These are phyloP conservation scores for Platorchestia sp. DNA, from an alignment of 1,140 invertebrate species.

Conservation along the genomic window DNA sequence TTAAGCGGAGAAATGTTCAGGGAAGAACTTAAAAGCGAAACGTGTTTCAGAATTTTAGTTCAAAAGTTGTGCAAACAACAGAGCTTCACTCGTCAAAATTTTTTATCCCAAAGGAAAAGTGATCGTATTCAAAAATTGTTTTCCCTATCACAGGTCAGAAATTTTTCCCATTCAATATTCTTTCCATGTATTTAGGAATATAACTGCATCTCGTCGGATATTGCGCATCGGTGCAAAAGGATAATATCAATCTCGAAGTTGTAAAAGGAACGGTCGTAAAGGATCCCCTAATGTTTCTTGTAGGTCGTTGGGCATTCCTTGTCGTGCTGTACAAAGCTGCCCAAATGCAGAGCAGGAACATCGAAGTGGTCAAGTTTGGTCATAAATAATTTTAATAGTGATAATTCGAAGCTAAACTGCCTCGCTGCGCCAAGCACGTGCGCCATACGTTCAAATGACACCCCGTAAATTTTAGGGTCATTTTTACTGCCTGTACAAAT, in stretches of 20 bases:
- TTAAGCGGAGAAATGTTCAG: too few species aligned
- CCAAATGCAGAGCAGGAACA: conserved; percentile 39
- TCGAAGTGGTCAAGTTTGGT: conserved; percentile 35
- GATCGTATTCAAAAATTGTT: too few species aligned
- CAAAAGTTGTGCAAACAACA: too few species aligned
- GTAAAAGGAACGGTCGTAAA: neutral
- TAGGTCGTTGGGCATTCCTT: neutral
- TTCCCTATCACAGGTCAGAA: too few species aligned
- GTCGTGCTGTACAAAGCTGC: neutral
- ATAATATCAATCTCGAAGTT: neutral
- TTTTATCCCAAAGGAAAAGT: too few species aligned
- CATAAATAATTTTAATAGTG: conserved; percentile 46
- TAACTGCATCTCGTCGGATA: neutral
- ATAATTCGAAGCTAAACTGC: conserved; percentile 40
- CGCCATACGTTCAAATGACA: neutral
- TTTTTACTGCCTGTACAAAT: neutral
- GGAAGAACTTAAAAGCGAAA: too few species aligned
- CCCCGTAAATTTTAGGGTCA: neutral
- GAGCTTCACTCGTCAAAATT: too few species aligned
- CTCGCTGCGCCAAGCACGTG: neutral
- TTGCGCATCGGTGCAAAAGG: neutral
- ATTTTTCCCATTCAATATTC: too few species aligned
- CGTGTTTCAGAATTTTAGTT: too few species aligned
- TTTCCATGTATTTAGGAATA: neutral
- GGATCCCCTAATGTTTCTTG: neutral